Evolutionary conservation across 1,140 invertebrate species (phyloP).

Genomic region (Polypedilum pembai): DNA sequence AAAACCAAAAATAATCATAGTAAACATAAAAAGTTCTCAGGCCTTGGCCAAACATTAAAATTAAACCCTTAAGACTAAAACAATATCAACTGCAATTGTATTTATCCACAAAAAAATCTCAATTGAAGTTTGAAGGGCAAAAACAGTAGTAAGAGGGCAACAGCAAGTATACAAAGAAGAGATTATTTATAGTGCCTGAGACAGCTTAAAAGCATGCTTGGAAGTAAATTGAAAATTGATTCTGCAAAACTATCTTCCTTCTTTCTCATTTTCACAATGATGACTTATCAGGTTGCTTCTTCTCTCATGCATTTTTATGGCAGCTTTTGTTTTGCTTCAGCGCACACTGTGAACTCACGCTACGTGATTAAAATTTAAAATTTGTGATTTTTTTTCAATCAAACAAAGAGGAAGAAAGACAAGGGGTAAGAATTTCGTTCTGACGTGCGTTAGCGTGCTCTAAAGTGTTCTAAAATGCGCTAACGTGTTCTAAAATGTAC

Average conservation of each 20-base stretch:
- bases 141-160: no score
- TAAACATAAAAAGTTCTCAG: no score
- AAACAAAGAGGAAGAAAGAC: background rate
- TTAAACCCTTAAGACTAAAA: no score
- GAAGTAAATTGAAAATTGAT: slow-evolving; percentile 13
- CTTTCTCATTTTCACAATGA: background rate
- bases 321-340: slow-evolving; percentile 4
- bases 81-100: no score
- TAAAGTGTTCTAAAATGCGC: no score
- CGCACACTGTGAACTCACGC: background rate
- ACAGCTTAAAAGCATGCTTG: background rate
- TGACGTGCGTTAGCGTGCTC: no score
- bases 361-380: slow-evolving; percentile 14
- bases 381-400: background rate
- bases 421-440: background rate
- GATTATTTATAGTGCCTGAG: slow-evolving; percentile 8
- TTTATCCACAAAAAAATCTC: no score
- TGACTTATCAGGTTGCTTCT: slow-evolving; percentile 4
- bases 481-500: no score
- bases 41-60: no score
- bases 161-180: background rate
- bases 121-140: no score
- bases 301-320: slow-evolving; percentile 11
- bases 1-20: no score
- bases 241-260: background rate